Evolutionary conservation across 2,888 invertebrate species (phyloP).

Genomic region (Drosophila demipolita): DNA sequence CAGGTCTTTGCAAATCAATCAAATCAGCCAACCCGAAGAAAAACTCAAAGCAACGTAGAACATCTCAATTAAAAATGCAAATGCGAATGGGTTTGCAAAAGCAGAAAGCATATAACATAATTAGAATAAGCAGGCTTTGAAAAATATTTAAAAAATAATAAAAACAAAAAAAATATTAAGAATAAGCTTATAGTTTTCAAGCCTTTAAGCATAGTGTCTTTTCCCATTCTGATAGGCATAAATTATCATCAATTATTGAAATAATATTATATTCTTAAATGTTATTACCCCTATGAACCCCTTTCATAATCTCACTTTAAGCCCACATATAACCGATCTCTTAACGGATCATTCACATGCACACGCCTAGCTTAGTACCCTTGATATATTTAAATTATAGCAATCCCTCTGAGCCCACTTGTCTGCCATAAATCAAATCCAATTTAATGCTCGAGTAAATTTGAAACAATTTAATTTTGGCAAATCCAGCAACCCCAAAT

Average conservation of each 20-base stretch:
- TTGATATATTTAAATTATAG: slow-evolving; percentile 38
- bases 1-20: slow-evolving; percentile 52
- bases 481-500: slow-evolving; percentile 33
- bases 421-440: slow-evolving; percentile 67
- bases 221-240: not conserved
- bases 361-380: slow-evolving; percentile 32
- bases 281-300: slow-evolving; percentile 14
- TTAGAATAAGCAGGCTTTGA: not conserved
- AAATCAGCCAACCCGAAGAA: slow-evolving; percentile 11
- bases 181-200: no score
- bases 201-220: no score
- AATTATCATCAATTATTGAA: slow-evolving; percentile 23
- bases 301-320: slow-evolving; percentile 17
- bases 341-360: slow-evolving; percentile 16
- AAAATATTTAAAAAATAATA: not conserved
- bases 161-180: not conserved
- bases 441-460: slow-evolving; percentile 51
- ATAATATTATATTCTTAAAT: not conserved
- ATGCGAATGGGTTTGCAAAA: slow-evolving; percentile 14
- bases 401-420: slow-evolving; percentile 52
- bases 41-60: slow-evolving; percentile 9
- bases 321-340: slow-evolving; percentile 33
- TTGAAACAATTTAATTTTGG: slow-evolving; percentile 66
- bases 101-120: slow-evolving; percentile 6
- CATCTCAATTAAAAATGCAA: slow-evolving; percentile 57